phyloP scores from a whole-genome alignment of 2,888 invertebrate species.

The Agrochola litura region DNA sequence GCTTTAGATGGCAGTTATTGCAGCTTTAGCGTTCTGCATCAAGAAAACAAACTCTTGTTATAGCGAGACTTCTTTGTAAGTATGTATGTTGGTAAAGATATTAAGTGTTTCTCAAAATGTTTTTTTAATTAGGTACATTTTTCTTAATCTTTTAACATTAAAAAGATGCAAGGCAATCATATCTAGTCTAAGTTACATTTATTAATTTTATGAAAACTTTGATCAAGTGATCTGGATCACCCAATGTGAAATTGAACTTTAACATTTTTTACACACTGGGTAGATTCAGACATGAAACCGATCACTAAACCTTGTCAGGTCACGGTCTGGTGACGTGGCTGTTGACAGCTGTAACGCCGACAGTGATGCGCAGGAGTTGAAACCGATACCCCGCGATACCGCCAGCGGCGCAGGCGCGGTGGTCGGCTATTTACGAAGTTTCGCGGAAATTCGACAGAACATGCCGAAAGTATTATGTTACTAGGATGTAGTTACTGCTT shows the following conservation, averaged over 20 bases:
- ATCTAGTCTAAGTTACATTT: background rate
- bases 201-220: background rate
- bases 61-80: slow-evolving; percentile 19
- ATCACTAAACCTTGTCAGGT: slow-evolving; percentile 70
- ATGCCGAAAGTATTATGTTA: slow-evolving; percentile 72
- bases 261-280: background rate
- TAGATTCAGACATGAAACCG: slow-evolving; percentile 12
- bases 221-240: background rate
- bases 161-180: background rate
- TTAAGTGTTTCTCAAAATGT: background rate
- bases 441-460: slow-evolving; percentile 76
- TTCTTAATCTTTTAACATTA: background rate
- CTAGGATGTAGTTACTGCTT: slow-evolving; percentile 58
- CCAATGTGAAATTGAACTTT: background rate
- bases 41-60: slow-evolving; percentile 24
- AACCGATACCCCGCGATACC: slow-evolving; percentile 80
- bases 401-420: slow-evolving; percentile 71
- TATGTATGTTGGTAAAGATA: background rate
- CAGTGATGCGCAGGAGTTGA: slow-evolving; percentile 70
- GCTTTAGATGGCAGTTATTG: slow-evolving; percentile 53
- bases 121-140: background rate
- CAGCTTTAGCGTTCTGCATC: slow-evolving; percentile 15
- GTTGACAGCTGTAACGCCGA: slow-evolving; percentile 76
- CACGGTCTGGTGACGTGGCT: slow-evolving; percentile 75
- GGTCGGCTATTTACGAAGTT: slow-evolving; percentile 80